Conservation (phyloP, 2,888 invertebrate genomes). For the Hirudinaria manillensis region DNA sequence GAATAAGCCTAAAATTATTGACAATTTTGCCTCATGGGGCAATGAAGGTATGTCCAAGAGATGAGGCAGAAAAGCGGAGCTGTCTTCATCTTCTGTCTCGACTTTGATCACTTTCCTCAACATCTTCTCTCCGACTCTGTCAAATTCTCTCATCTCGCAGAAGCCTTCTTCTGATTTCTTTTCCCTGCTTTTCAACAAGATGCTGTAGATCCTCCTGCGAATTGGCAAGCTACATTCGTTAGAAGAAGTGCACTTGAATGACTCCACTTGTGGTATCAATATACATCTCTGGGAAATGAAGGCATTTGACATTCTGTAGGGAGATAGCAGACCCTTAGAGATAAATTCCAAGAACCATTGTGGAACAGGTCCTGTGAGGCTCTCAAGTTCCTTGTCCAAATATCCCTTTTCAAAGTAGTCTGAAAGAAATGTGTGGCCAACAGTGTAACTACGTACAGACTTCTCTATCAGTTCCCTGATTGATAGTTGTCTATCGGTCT, state of each 20-base stretch:
- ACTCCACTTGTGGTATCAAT: slow-evolving; percentile 48
- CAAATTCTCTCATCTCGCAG: slow-evolving; percentile 21
- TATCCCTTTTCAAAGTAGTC: not conserved
- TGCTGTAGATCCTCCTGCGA: slow-evolving; percentile 47
- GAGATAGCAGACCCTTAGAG: slow-evolving; percentile 62
- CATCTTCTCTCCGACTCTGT: slow-evolving; percentile 10
- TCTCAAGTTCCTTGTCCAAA: not conserved
- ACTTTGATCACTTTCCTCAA: slow-evolving; percentile 13
- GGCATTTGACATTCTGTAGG: slow-evolving; percentile 62
- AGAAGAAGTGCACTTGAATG: slow-evolving; percentile 42
- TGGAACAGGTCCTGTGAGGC: not conserved
- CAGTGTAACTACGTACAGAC: slow-evolving; percentile 46
- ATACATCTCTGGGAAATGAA: slow-evolving; percentile 45
- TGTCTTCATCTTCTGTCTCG: not conserved
- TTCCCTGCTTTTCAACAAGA: slow-evolving; percentile 42
- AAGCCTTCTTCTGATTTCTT: slow-evolving; percentile 10
- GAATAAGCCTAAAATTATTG: slow-evolving; percentile 13
- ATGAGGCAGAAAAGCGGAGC: not conserved
- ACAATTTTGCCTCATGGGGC: not conserved
- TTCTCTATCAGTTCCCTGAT: slow-evolving; percentile 42
- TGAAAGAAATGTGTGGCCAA: slow-evolving; percentile 7
- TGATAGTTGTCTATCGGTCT: slow-evolving; percentile 41
- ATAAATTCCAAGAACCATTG: slow-evolving; percentile 66
- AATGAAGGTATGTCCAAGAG: slow-evolving; percentile 34
- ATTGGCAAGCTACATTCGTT: slow-evolving; percentile 44